phyloP scores from a whole-genome alignment of 2,113 vertebrate species.

The Tragelaphus buxtoni region DNA sequence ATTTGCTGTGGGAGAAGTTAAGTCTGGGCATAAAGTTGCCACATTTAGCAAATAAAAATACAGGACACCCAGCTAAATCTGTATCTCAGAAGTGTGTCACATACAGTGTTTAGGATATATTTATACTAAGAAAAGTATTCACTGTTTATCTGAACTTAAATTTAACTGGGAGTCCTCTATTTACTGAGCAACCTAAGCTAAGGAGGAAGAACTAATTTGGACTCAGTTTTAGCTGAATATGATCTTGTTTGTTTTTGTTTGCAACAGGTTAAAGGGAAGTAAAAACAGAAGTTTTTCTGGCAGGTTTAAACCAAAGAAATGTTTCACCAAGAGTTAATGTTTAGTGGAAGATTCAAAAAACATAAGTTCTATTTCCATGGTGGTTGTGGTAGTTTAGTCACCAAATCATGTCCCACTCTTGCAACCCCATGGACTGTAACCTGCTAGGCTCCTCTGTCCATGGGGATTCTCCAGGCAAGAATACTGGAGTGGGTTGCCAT shows the following conservation, averaged over 20 bases:
- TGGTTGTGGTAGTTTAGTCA: no score
- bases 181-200: neutral
- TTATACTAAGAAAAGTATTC: neutral
- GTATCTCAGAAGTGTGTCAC: neutral
- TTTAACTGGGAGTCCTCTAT: neutral
- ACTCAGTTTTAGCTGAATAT: neutral
- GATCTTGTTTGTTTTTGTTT: neutral
- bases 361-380: neutral
- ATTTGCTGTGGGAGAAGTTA: neutral
- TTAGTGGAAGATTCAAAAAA: slow-evolving; percentile 22
- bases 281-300: neutral
- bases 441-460: no score
- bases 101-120: neutral
- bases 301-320: neutral
- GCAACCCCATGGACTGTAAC: no score
- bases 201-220: neutral
- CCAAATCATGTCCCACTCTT: no score
- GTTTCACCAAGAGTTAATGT: neutral
- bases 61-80: neutral
- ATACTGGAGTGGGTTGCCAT: no score
- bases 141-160: slow-evolving; percentile 11
- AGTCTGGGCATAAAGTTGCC: neutral
- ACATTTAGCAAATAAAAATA: slow-evolving; percentile 25
- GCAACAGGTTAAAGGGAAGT: neutral
- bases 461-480: no score